Evolutionary conservation across 2,113 vertebrate genomes (phyloP).

Genomic region (Megatriorchis doriae): DNA sequence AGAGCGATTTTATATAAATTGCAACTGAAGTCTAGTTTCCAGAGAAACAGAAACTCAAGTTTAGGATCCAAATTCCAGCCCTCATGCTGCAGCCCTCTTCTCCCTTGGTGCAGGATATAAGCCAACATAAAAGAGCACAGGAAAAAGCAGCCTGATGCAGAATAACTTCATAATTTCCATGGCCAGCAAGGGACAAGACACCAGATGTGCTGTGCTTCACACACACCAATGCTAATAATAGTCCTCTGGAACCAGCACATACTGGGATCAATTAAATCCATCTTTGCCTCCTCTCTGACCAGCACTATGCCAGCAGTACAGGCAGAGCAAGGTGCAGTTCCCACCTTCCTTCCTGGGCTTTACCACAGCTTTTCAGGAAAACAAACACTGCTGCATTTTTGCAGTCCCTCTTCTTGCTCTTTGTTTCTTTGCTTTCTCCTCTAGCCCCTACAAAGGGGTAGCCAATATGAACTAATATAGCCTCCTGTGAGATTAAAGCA

Average conservation of each 20-base stretch:
- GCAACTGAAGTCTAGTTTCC: neutral
- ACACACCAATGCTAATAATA: fast-evolving
- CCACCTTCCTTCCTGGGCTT: neutral
- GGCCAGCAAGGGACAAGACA: neutral
- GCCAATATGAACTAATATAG: neutral
- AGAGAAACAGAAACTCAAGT: neutral
- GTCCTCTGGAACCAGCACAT: neutral
- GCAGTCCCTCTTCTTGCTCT: neutral
- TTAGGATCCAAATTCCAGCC: neutral
- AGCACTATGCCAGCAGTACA: neutral
- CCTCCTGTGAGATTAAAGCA: neutral
- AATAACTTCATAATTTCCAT: neutral
- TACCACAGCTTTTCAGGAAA: neutral
- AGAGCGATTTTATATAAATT: neutral
- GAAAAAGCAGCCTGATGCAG: neutral
- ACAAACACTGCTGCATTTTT: neutral
- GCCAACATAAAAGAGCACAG: neutral
- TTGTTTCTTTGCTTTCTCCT: neutral
- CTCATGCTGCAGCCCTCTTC: neutral
- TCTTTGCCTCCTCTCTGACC: neutral
- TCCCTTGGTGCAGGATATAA: neutral
- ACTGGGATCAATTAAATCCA: neutral
- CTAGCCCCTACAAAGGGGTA: neutral
- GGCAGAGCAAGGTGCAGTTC: neutral
- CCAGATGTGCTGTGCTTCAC: neutral